phyloP scores from a whole-genome alignment of 2,113 vertebrate species.

The Rhinoptilus africanus region DNA sequence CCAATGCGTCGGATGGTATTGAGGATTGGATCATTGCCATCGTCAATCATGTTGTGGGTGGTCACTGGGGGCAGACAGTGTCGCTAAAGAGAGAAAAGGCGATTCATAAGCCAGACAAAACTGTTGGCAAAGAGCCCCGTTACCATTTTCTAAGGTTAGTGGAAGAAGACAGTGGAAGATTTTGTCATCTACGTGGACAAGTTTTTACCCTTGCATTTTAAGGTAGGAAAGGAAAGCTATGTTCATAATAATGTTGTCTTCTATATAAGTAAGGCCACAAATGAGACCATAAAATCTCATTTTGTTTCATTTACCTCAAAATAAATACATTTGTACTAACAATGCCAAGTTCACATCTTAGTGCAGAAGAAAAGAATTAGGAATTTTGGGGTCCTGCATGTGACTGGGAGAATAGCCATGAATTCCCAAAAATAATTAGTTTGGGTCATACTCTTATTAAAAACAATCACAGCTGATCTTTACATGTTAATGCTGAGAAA shows the following conservation, averaged over 20 bases:
- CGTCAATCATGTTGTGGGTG: slow-evolving; percentile 96
- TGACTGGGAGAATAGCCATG: not conserved
- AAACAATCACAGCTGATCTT: not conserved
- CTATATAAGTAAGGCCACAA: not conserved
- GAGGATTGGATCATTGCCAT: slow-evolving; percentile 89
- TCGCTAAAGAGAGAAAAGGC: slow-evolving; percentile 72
- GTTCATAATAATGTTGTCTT: not conserved
- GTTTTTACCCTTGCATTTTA: not conserved
- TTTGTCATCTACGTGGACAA: not conserved
- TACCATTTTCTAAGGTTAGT: not conserved
- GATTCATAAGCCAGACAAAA: not conserved
- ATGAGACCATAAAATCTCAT: not conserved
- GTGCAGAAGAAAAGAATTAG: not conserved
- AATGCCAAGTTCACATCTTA: not conserved
- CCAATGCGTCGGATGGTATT: slow-evolving; percentile 89
- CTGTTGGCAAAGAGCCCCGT: not conserved
- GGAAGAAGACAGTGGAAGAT: not conserved
- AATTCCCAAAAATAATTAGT: not conserved
- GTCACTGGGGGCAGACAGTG: slow-evolving; percentile 93
- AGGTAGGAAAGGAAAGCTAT: not conserved
- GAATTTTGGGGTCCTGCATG: not conserved
- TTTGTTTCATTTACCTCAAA: not conserved
- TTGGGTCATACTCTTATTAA: not conserved
- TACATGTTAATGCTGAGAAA: not conserved
- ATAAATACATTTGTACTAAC: not conserved